A percentile compares a stretch with the other conserved stretches of the same genome.
Conservation (phyloP, 2,888 invertebrate genomes). For the Temnothorax unifasciatus region DNA sequence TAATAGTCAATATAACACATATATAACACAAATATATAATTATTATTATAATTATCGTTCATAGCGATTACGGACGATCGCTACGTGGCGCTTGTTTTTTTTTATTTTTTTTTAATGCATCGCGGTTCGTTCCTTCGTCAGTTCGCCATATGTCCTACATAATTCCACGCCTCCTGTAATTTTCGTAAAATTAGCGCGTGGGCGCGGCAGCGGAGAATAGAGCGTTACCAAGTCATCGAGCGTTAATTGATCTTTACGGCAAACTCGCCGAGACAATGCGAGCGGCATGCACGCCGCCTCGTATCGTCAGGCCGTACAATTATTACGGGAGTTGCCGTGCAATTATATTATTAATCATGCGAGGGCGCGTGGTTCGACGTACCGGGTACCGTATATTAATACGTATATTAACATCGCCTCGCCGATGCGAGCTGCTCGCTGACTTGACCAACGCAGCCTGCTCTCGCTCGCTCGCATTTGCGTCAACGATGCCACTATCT, state of each 20-base stretch:
- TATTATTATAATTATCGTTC: neutral
- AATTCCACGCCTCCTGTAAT: neutral
- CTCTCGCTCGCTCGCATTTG: neutral
- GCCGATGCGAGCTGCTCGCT: neutral
- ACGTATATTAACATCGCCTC: neutral
- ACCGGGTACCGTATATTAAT: too few species aligned
- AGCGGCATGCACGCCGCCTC: neutral
- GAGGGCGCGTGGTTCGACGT: neutral
- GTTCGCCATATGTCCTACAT: neutral
- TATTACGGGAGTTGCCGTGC: neutral
- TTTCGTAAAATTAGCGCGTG: slow-evolving; percentile 24
- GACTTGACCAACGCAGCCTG: neutral
- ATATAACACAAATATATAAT: neutral
- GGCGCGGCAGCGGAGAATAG: neutral
- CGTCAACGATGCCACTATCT: neutral
- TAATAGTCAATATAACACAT: too few species aligned
- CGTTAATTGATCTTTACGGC: slow-evolving; percentile 24
- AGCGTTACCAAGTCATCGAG: neutral
- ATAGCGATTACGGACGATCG: neutral
- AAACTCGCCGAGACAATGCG: slow-evolving; percentile 3
- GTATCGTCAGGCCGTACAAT: slow-evolving; percentile 1
- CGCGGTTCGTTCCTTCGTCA: neutral
- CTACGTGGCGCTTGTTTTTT: neutral
- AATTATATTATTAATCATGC: slow-evolving; percentile 15
- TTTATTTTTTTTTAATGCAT: neutral